Evolutionary conservation across 2,888 invertebrate species (phyloP).

Genomic region (Amiota communis): DNA sequence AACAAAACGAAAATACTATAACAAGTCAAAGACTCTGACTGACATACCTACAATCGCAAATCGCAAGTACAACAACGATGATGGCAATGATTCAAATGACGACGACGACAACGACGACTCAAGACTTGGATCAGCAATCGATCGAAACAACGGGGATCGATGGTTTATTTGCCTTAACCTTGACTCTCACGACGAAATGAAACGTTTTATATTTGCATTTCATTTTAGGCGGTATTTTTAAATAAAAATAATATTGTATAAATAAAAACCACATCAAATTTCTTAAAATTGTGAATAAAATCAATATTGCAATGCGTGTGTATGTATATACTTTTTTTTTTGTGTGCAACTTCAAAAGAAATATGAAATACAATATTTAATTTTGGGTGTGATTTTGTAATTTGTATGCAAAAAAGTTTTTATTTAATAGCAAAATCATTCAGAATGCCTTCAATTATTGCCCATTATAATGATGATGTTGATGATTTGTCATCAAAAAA

Average conservation of each 20-base stretch:
- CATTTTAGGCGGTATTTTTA: not conserved
- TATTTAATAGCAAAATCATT: too few species aligned
- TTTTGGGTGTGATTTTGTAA: too few species aligned
- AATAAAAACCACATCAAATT: not conserved
- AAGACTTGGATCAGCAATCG: not conserved
- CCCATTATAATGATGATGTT: too few species aligned
- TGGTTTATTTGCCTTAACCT: conserved; percentile 7
- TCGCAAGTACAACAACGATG: not conserved
- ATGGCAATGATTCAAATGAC: not conserved
- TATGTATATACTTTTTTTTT: not conserved
- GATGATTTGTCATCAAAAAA: too few species aligned
- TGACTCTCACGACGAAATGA: conserved; percentile 9
- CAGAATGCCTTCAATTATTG: too few species aligned
- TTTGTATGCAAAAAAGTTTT: too few species aligned
- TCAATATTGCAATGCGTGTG: not conserved
- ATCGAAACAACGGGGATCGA: too few species aligned
- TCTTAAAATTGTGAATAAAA: too few species aligned
- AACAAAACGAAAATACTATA: conserved; percentile 5
- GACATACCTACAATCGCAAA: not conserved
- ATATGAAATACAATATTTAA: too few species aligned
- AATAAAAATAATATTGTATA: too few species aligned
- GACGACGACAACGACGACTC: not conserved
- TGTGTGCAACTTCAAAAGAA: too few species aligned
- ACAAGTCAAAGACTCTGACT: conserved; percentile 10
- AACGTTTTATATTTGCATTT: conserved; percentile 18